Evolutionary conservation across 2,888 invertebrate genomes (phyloP).

Genomic region (Anticlea derivata): DNA sequence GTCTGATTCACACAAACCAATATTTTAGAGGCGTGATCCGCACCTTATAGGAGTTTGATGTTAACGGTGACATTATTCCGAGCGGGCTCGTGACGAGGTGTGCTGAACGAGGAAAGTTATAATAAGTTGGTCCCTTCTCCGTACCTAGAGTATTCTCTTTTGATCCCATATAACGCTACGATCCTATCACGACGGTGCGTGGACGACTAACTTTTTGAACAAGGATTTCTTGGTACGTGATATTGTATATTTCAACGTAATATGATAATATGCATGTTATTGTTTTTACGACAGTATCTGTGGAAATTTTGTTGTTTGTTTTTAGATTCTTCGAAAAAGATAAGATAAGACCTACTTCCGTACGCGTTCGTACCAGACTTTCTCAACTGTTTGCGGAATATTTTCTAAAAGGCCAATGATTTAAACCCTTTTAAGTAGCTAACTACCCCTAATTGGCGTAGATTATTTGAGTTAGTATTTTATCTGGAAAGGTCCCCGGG

Average conservation of each 20-base stretch:
- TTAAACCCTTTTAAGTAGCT: conserved; percentile 7
- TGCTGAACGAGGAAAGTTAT: conserved; percentile 76
- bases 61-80: conserved; percentile 60
- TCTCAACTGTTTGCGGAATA: not conserved
- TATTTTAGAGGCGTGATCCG: conserved; percentile 62
- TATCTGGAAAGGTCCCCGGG: conserved; percentile 49
- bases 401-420: not conserved
- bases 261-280: conserved; percentile 7
- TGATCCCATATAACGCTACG: conserved; percentile 56
- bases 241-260: conserved; percentile 20
- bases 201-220: conserved; percentile 33
- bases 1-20: conserved; percentile 57
- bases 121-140: conserved; percentile 69
- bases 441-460: conserved; percentile 45
- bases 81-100: conserved; percentile 64
- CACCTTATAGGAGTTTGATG: conserved; percentile 61
- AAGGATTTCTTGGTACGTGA: conserved; percentile 30
- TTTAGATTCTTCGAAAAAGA: not conserved
- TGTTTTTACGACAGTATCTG: conserved; percentile 3
- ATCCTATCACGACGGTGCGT: conserved; percentile 41
- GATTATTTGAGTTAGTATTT: conserved; percentile 50
- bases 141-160: conserved; percentile 61
- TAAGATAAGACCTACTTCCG: not conserved
- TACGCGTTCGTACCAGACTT: not conserved
- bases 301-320: not conserved